Evolutionary conservation across 1,140 invertebrate species (phyloP), one percentile per base, ranked within the genome.

Genomic region (Latrodectus geometricus): DNA sequence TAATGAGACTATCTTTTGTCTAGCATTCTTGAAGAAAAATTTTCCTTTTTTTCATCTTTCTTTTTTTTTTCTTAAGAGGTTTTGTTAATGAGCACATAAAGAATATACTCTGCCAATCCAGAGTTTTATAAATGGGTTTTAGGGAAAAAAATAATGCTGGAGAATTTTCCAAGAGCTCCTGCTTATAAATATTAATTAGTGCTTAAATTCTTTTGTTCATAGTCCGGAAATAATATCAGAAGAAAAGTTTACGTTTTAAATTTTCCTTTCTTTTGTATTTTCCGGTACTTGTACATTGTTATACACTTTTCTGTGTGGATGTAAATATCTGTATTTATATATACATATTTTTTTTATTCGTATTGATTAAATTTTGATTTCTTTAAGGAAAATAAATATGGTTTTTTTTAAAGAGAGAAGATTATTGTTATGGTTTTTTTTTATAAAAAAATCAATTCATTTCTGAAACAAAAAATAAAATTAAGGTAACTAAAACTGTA

Each of bases 1-100:
- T 69, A 69, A 69, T 69, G 68, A 69, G 68, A 9, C 21, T 11
- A n/a, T n/a, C 68, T 23, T 69, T 69, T 69, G 68, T 69, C 20
- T 69, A 4, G 17, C 11, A 61, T 61, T 61, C 54, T 61, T 61
- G 17, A 61, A 17, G 17, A 61, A 61, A 61, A 17, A 61, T 14
- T 61, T 14, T 7, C 61, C 3, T 65, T 61, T 61, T 61, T 61
- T 61, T 61, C 54, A 17, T 14, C 54, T n/a, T 65, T n/a, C 68
- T 4, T 23, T 69, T 20, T 20, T 15, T 11, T n/a, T n/a, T 23
- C n/a, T 69, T 2, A 69, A 69, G 68, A 69, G 68, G 68, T 23
- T 20, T 69, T 69, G 68, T n/a, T n/a, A 23, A 69, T 69, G n/a
- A 69, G 68, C 68, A 8, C 20, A n/a, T n/a, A 23, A 23, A 69